phyloP scores from a whole-genome alignment of 2,797 vertebrate genomes.

The Semaprochilodus insignis region DNA sequence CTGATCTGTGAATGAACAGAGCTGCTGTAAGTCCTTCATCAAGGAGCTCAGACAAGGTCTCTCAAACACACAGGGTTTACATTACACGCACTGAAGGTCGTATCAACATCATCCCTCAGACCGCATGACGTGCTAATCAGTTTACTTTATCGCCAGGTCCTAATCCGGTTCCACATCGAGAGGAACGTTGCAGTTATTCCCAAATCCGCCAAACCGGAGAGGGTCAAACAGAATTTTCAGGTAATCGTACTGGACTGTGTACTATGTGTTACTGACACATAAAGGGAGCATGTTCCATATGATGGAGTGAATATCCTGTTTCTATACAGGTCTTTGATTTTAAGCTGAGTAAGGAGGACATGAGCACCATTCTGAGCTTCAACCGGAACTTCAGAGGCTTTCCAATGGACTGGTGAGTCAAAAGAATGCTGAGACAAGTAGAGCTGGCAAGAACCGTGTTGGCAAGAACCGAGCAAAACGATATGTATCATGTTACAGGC shows the following conservation, averaged over 20 bases:
- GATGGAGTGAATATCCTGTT: neutral
- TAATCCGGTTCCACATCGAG: constrained; percentile 73
- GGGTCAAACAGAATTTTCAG: constrained; percentile 87
- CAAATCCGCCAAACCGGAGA: constrained; percentile 82
- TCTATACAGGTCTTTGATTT: constrained; percentile 86
- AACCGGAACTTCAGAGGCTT: constrained; percentile 81
- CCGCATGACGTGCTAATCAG: neutral
- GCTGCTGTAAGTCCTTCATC: no score
- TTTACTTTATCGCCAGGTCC: neutral
- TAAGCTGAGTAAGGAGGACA: constrained; percentile 81
- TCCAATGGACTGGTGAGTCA: constrained; percentile 70
- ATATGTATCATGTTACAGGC: no score
- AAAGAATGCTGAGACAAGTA: no score
- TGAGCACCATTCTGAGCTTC: constrained; percentile 79
- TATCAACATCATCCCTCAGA: neutral
- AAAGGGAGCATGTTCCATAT: neutral
- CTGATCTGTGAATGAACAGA: no score
- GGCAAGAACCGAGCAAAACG: no score
- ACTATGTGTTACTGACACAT: neutral
- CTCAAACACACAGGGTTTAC: no score
- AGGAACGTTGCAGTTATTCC: constrained; percentile 85
- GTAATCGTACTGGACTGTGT: constrained; percentile 61
- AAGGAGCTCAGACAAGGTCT: neutral
- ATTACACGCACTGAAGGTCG: neutral
- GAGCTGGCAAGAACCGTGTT: no score